Evolutionary conservation across 1,140 invertebrate genomes (phyloP).

Genomic region (Drosophila tani): DNA sequence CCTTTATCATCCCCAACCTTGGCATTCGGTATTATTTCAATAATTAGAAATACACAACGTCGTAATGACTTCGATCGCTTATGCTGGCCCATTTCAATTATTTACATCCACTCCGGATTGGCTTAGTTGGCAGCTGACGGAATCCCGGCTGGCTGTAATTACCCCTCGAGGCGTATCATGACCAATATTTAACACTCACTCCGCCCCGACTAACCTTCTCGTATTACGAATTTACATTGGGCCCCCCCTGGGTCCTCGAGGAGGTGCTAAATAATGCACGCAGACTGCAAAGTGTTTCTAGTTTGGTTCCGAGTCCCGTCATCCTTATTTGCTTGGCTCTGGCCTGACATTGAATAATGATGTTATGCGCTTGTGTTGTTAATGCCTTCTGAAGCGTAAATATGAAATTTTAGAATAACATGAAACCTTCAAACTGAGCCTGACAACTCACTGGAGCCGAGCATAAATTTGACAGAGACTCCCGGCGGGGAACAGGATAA

Average conservation of each 20-base stretch:
- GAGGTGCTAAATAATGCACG: constrained; percentile 47
- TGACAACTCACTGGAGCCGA: constrained; percentile 26
- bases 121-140: constrained; percentile 30
- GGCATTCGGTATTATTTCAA: constrained; percentile 35
- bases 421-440: constrained; percentile 10
- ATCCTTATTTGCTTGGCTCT: constrained; percentile 17
- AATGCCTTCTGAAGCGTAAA: constrained; percentile 41
- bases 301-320: constrained; percentile 11
- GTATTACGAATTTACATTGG: constrained; percentile 19
- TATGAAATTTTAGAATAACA: constrained; percentile 43
- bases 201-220: neutral
- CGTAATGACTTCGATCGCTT: constrained; percentile 24
- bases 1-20: constrained; percentile 2
- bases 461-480: constrained; percentile 17
- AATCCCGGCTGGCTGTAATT: constrained; percentile 30
- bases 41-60: constrained; percentile 57
- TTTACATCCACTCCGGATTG: constrained; percentile 36
- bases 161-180: constrained; percentile 17
- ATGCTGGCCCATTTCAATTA: constrained; percentile 47
- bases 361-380: constrained; percentile 23
- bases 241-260: neutral
- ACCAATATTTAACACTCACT: constrained; percentile 14
- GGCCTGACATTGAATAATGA: constrained; percentile 54
- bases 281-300: constrained; percentile 32
- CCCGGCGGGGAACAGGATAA: constrained; percentile 1